Evolutionary conservation across 2,888 invertebrate species (phyloP), one percentile per base, ranked within the genome.

Genomic region (Chorisops tibialis): DNA sequence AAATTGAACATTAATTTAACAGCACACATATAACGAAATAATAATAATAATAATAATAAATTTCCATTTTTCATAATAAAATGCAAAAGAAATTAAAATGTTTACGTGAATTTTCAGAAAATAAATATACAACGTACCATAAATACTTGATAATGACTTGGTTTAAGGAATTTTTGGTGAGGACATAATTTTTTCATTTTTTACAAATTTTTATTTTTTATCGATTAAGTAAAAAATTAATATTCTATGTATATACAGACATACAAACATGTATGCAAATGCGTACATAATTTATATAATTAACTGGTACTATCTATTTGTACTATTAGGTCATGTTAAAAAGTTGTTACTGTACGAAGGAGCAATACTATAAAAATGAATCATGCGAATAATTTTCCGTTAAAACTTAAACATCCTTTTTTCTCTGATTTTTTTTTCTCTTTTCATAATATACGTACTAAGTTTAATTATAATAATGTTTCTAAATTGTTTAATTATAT

Each of bases 211-310:
- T 41, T 37, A 11, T 37, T 37, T 37, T 11, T 37, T 7, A 11
- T 37, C 7, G 7, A 12, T 41, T 41, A 30, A 30, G 30, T 41
- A 41, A 21, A 45, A 30, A 30, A 30, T 30, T 30, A 30, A 7
- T 2, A 9, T 9, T 30, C 30, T 30, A 30, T 30, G 30, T 45
- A 45, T 45, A 45, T 45, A 45, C 16, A 41, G 14, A 41, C 18
- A 45, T 45, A 45, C 22, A 45, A 11, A 45, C 22, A 45, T 45
- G 16, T 45, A 45, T 45, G 22, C 22, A 45, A 21, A 45, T 45
- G 22, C 22, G 16, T 45, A 45, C 30, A 30, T 9, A n/a, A 30
- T 30, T 30, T 30, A 30, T 30, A 30, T 30, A n/a, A n/a, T n/a
- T 30, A 7, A 7, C 30, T 30, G 30, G 30, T 30, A 30, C 30